Percentiles rank a stretch among this genome's conserved stretches.
Evolutionary conservation across 2,797 vertebrate genomes (phyloP).

Genomic region (Anguilla pacifica): DNA sequence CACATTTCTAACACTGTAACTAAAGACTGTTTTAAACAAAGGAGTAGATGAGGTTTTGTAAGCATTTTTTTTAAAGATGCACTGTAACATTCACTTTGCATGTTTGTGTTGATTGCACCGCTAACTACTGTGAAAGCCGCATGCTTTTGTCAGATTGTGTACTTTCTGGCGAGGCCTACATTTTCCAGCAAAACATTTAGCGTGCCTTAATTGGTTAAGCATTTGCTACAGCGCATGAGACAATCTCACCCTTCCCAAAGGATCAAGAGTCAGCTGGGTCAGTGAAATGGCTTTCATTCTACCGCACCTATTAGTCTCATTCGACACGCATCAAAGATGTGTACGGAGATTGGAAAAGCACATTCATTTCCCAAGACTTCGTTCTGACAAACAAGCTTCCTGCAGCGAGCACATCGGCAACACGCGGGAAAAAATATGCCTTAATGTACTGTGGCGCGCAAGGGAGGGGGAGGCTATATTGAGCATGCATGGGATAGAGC

Average conservation of each 20-base stretch:
- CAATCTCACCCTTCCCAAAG: not conserved
- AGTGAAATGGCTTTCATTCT: not conserved
- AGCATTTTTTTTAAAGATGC: not conserved
- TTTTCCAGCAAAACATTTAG: not conserved
- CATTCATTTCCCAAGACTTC: not conserved
- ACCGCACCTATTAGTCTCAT: conserved; percentile 4
- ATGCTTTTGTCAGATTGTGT: not conserved
- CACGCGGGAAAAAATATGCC: not conserved
- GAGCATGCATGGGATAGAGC: not conserved
- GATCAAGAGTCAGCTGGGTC: conserved; percentile 1
- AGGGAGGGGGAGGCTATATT: not conserved
- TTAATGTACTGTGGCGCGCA: not conserved
- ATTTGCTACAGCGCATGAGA: not conserved
- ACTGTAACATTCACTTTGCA: not conserved
- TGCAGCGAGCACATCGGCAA: not conserved
- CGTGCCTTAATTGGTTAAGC: conserved; percentile 15
- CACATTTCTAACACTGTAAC: not conserved
- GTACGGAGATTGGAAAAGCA: conserved; percentile 3
- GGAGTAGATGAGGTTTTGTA: not conserved
- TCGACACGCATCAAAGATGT: conserved; percentile 11
- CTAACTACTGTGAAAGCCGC: not conserved
- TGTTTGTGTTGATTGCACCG: not conserved
- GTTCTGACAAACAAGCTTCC: conserved; percentile 8
- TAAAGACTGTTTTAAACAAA: not conserved
- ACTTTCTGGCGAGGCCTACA: not conserved